Conservation (phyloP, 2,797 vertebrate genomes). For the Cyprinodon diabolis region DNA sequence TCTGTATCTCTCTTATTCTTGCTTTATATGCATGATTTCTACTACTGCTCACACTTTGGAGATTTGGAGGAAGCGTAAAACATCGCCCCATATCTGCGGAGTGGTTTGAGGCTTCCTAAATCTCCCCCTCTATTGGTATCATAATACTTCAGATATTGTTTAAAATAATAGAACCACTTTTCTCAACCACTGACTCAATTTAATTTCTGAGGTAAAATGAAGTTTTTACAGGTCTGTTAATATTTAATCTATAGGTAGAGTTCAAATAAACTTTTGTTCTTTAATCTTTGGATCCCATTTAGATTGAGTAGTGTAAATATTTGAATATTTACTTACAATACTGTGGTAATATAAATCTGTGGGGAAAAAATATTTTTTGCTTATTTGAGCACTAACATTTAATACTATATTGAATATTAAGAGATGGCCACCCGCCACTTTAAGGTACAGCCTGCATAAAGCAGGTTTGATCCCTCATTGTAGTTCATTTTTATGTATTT, state of each 20-base stretch:
- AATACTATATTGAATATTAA: no score
- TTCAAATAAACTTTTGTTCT: neutral
- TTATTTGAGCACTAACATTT: neutral
- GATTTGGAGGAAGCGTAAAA: slow-evolving; percentile 26
- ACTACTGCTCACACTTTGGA: slow-evolving; percentile 55
- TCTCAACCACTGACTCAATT: neutral
- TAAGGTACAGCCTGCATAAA: neutral
- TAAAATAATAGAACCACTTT: neutral
- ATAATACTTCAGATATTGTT: neutral
- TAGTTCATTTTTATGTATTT: neutral
- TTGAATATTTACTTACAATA: no score
- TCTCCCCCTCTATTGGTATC: slow-evolving; percentile 4
- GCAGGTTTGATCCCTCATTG: neutral
- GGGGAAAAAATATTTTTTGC: neutral
- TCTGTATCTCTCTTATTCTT: slow-evolving; percentile 21
- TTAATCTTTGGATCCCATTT: neutral
- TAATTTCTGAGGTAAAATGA: neutral
- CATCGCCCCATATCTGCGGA: slow-evolving; percentile 18
- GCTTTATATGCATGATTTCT: slow-evolving; percentile 55
- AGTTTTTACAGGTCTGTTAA: neutral
- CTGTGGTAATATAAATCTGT: no score
- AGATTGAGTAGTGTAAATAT: no score
- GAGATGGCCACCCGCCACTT: no score
- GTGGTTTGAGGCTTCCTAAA: neutral
- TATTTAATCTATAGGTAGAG: neutral